These are phyloP conservation scores for Yponomeuta malinellus DNA, from an alignment of 2,888 invertebrate species.

Conservation along the genomic window DNA sequence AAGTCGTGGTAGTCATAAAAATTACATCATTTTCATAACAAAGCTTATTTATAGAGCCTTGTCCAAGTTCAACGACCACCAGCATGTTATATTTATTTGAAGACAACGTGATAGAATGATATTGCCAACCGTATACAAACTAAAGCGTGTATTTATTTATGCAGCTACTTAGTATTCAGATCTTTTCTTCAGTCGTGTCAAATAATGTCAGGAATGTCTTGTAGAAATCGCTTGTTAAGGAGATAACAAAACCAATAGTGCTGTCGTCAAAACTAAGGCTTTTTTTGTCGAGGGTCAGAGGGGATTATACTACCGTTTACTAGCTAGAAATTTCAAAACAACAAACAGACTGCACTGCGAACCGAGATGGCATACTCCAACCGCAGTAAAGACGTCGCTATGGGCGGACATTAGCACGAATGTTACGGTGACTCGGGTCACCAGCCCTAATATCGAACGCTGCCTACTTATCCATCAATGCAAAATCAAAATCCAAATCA, in stretches of 20 bases:
- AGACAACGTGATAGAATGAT: not conserved
- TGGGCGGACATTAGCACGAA: conserved; percentile 13
- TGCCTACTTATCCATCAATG: not conserved
- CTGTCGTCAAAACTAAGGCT: not conserved
- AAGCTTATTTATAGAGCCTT: not conserved
- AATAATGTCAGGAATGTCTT: not conserved
- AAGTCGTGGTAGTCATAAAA: not conserved
- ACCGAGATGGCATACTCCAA: conserved; percentile 6
- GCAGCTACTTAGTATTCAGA: not conserved
- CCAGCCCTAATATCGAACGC: not conserved
- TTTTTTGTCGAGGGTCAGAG: not conserved
- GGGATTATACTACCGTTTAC: not conserved
- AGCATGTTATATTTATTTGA: not conserved
- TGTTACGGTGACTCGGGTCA: not conserved
- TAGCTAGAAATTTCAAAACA: not conserved
- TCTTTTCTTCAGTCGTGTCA: not conserved
- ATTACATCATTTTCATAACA: not conserved
- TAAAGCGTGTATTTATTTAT: not conserved
- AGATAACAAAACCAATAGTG: not conserved
- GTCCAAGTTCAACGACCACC: not conserved
- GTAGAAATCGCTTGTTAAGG: not conserved
- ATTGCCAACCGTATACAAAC: not conserved
- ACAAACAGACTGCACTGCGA: not conserved
- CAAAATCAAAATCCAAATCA: too few species aligned
- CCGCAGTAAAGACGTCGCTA: conserved; percentile 53